Base-by-base conservation (phyloP, 37 sponge, comb jelly and placozoan genomes). In the Beroe forskalii region DNA sequence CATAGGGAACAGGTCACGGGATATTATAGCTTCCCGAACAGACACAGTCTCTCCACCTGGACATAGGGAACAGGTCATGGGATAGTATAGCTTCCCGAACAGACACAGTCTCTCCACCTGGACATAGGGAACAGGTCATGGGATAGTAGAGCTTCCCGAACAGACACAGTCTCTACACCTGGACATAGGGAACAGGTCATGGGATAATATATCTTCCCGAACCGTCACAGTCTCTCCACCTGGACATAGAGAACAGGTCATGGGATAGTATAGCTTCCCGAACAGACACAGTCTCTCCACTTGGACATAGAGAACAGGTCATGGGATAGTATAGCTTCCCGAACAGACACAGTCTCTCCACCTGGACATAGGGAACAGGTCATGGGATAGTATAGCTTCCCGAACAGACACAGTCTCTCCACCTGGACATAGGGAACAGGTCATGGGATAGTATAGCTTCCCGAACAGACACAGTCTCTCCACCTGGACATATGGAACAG, bases 51-150 rank as follows among this genome's bases (percentile, higher is more conserved):
- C 39, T 72, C 75, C 9, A 36, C 75, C 75, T 72, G 67, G 17
- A 17, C 28, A 64, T 14, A 6, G 20, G 28, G 67, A 64, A 4
- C 23, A 64, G 67, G 67, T 14, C 4, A 8, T 25, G 28, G 22
- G 4, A 24, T 8, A 25, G 28, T 64, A n/a, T 48, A 42, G 86
- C 20, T 23, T 44, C n/a, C 48, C 86, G 35, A 80, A 80, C 25
- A 44, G 27, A 23, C 86, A 80, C 55, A 80, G 35, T 37, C 86
- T 32, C 55, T 80, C 86, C 25, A 43, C 86, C 86, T 80, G 76
- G 30, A n/a, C 12, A 72, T 17, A 6, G 20, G 28, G 67, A 64
- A 4, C 23, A 64, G 67, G 67, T 14, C 4, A 8, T 25, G 28
- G 22, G 4, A 24, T 8, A 25, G 28, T 64, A n/a, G 20, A n/a